phyloP scores from a whole-genome alignment of 2,888 invertebrate species.

The Cataglyphis cursor region DNA sequence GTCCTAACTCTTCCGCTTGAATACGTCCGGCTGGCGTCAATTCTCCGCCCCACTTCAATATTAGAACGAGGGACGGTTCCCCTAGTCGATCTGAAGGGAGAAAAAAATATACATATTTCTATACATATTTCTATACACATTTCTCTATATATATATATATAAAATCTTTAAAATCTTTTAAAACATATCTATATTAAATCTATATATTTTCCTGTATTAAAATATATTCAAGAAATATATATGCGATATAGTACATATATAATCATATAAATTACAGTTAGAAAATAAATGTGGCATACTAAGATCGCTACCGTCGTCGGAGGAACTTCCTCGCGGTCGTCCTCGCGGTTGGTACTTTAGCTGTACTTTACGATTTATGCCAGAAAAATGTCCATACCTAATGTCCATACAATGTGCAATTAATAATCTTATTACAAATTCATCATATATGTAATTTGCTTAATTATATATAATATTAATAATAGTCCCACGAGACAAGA shows the following conservation, averaged over 20 bases:
- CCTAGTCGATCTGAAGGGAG: constrained; percentile 91
- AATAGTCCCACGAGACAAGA: background rate
- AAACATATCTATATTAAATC: background rate
- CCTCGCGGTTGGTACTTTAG: constrained; percentile 99
- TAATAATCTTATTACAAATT: constrained; percentile 24
- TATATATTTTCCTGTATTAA: background rate
- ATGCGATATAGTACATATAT: no score
- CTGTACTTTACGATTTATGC: constrained; percentile 99
- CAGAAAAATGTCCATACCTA: constrained; percentile 99
- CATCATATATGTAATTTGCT: background rate
- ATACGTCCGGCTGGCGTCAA: constrained; percentile 98
- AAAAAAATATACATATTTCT: background rate
- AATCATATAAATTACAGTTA: constrained; percentile 15
- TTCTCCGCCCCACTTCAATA: constrained; percentile 99
- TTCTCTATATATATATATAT: no score
- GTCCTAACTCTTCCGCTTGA: constrained; percentile 98
- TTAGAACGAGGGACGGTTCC: constrained; percentile 97
- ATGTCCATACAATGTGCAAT: background rate
- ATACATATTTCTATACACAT: no score
- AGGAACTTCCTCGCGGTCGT: constrained; percentile 95
- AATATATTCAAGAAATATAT: constrained; percentile 12
- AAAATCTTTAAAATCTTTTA: background rate
- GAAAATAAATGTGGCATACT: constrained; percentile 78
- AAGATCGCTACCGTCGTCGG: constrained; percentile 95
- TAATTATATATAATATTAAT: background rate